A percentile compares a stretch with the other conserved stretches of the same genome.
phyloP scores from a whole-genome alignment of 2,797 vertebrate genomes.

The Myotis vivesi region DNA sequence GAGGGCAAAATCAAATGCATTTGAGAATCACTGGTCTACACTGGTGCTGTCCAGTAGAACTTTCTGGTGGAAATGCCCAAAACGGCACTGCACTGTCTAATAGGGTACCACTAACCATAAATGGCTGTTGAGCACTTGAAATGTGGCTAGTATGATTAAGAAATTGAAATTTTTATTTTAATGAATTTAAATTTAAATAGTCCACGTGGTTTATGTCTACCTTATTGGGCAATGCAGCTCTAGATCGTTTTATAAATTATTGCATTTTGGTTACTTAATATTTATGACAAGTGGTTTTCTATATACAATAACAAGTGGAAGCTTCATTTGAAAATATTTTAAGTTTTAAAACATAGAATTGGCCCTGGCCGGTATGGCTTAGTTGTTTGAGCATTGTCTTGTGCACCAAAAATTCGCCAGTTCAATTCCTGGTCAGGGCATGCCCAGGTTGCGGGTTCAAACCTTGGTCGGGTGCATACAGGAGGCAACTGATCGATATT shows the following conservation, averaged over 20 bases:
- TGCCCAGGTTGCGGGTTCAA: too few relatives aligned
- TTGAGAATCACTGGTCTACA: background rate
- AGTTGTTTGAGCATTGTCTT: too few relatives aligned
- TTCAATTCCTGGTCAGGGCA: too few relatives aligned
- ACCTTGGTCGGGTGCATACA: too few relatives aligned
- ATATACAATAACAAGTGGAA: background rate
- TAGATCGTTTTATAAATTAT: background rate
- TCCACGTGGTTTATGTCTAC: background rate
- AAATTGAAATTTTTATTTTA: background rate
- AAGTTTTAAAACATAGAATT: background rate
- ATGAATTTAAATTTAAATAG: background rate
- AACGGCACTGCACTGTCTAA: background rate
- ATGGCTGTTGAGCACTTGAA: background rate
- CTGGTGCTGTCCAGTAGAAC: background rate
- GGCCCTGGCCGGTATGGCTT: too few relatives aligned
- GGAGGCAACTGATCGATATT: too few relatives aligned
- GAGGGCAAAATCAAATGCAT: background rate
- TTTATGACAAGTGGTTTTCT: background rate
- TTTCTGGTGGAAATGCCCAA: background rate
- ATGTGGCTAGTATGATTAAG: background rate
- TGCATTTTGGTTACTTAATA: background rate
- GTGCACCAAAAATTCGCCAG: too few relatives aligned
- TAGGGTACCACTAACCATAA: background rate
- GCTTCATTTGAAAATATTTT: background rate
- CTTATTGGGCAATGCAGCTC: background rate